Evolutionary conservation across 1,140 invertebrate genomes (phyloP), one percentile per base, ranked within the genome.

Genomic region (Zaprionus lachaisei): DNA sequence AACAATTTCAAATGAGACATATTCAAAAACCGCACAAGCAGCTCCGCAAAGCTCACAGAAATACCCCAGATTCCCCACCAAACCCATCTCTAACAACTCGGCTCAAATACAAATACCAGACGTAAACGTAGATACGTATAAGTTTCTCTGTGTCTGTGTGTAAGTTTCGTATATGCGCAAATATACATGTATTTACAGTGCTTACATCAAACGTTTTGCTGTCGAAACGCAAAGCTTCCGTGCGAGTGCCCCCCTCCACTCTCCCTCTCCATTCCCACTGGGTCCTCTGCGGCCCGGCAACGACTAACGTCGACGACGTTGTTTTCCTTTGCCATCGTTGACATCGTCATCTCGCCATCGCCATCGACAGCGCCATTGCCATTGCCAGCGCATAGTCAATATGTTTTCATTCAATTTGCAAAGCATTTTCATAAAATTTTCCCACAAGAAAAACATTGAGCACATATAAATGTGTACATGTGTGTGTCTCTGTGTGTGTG

Each of bases 401-500:
- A 90, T 90, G 85, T 90, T 90, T 90, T 90, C 85, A 90, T 90
- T 90, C 85, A 90, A 90, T 90, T 90, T 90, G 86, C 86, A 80
- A 91, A 90, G 79, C 86, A 90, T 90, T 90, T 90, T 90, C 85
- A 90, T 90, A 90, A 90, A 85, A 90, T 85, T 90, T 77, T 82
- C 66, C 80, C 81, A 80, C 85, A 90, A 90, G 86, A 90, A 90
- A 90, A 90, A 90, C 85, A 90, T 90, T 82, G 82, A 73, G 82
- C 67, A 82, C 73, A 87, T 84, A 81, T 73, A 89, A 79, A 76
- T 81, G 73, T 80, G 31, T 68, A 89, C 72, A 71, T 81, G 72
- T 55, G 31, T 56, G 60, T 63, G 64, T 55, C 57, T 31, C 41
- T 47, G 20, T 47, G 51, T 38, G 28, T 66, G 57, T 20, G 49